Percentiles rank a stretch among this genome's conserved stretches.
These are phyloP conservation scores for Calidris pygmaea DNA, from an alignment of 2,113 vertebrate species.

Conservation along the genomic window DNA sequence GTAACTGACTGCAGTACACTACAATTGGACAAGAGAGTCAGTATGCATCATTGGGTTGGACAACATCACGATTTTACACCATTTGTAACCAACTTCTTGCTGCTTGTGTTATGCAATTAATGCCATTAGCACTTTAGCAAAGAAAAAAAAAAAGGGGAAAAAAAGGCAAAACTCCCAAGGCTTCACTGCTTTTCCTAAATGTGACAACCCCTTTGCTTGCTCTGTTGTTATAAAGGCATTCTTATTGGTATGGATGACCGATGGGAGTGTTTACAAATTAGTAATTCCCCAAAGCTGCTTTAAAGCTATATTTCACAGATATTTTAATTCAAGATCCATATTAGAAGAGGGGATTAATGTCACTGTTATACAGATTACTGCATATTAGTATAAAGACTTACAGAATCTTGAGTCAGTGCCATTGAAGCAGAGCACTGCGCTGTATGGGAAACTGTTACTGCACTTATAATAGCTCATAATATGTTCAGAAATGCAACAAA, in stretches of 20 bases:
- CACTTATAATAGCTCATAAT: slow-evolving; percentile 1
- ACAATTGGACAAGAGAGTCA: neutral
- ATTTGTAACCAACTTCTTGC: neutral
- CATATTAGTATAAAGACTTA: neutral
- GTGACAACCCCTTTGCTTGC: neutral
- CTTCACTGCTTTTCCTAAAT: neutral
- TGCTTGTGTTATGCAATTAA: neutral
- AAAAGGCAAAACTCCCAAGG: neutral
- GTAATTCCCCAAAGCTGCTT: slow-evolving; percentile 11
- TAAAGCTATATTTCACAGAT: neutral
- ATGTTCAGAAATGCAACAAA: slow-evolving; percentile 20
- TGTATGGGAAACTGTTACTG: slow-evolving; percentile 9
- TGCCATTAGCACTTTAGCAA: neutral
- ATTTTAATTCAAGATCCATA: neutral
- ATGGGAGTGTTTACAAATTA: neutral
- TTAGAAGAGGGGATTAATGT: slow-evolving; percentile 11
- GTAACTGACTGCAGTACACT: neutral
- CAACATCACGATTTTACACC: neutral
- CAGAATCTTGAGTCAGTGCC: neutral
- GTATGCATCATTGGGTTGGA: neutral
- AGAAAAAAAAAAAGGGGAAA: neutral
- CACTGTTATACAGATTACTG: neutral
- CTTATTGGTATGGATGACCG: neutral
- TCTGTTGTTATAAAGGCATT: neutral
- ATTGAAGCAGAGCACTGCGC: neutral